Conservation (phyloP, 2,113 vertebrate genomes). For the Agapornis roseicollis region DNA sequence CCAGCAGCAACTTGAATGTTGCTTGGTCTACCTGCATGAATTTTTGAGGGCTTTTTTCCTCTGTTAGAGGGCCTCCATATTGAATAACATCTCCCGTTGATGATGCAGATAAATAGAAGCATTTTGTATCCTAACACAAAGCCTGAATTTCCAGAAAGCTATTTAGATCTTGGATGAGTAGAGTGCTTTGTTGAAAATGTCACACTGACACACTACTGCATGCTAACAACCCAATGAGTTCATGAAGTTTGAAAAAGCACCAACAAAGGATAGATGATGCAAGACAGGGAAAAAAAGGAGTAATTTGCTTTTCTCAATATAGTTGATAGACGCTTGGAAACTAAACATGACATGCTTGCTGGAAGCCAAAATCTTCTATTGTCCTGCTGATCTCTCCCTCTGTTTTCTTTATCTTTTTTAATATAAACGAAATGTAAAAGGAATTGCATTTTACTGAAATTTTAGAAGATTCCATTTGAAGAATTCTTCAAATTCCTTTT, state of each 20-base stretch:
- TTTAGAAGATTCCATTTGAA: not conserved
- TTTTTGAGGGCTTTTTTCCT: not conserved
- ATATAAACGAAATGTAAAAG: not conserved
- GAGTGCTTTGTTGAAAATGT: not conserved
- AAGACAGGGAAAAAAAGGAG: not conserved
- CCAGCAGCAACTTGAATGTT: not conserved
- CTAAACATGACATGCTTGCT: not conserved
- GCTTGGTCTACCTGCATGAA: not conserved
- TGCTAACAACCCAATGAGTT: not conserved
- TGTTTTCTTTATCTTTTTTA: not conserved
- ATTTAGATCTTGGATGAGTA: not conserved
- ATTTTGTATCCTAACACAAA: not conserved
- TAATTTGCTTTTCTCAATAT: not conserved
- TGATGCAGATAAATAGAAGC: not conserved
- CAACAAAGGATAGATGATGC: not conserved
- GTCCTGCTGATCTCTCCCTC: not conserved
- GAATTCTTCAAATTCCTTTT: not conserved
- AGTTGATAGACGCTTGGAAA: not conserved
- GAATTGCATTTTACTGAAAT: not conserved
- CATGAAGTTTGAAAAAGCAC: not conserved
- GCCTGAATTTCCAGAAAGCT: not conserved
- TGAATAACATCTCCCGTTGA: not conserved
- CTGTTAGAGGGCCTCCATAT: not conserved
- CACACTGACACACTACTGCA: not conserved
- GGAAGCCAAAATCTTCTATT: not conserved